These are phyloP conservation scores for Drosophila subsilvestris DNA, from an alignment of 2,888 invertebrate species.

Conservation along the genomic window DNA sequence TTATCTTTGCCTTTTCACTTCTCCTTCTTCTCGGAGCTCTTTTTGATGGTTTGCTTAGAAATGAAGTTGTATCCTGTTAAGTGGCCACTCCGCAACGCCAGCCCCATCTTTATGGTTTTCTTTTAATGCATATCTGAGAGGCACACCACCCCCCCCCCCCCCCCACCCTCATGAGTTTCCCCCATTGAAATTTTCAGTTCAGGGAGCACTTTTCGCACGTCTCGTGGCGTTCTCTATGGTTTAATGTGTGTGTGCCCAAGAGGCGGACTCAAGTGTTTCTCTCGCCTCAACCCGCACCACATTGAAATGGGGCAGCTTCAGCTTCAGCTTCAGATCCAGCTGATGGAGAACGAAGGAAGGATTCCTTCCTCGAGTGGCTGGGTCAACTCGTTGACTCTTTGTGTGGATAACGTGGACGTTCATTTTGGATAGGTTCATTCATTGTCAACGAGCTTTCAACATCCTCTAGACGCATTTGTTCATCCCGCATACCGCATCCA, in stretches of 20 bases:
- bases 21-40: slow-evolving; percentile 34
- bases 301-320: not conserved
- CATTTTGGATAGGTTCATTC: slow-evolving; percentile 1
- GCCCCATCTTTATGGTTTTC: slow-evolving; percentile 50
- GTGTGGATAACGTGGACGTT: too few species aligned
- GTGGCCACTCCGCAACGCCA: slow-evolving; percentile 53
- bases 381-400: not conserved
- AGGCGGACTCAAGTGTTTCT: slow-evolving; percentile 5
- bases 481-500: slow-evolving; percentile 14
- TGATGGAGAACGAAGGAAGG: too few species aligned
- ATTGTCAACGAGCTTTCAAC: slow-evolving; percentile 6
- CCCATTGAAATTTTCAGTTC: slow-evolving; percentile 62
- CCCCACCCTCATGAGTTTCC: slow-evolving; percentile 39
- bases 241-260: slow-evolving; percentile 64
- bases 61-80: slow-evolving; percentile 75
- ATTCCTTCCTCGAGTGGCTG: not conserved
- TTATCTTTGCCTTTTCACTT: slow-evolving; percentile 72
- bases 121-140: slow-evolving; percentile 75
- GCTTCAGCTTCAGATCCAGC: too few species aligned
- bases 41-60: slow-evolving; percentile 50
- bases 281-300: too few species aligned
- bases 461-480: not conserved
- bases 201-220: slow-evolving; percentile 60
- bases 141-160: slow-evolving; percentile 63
- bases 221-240: slow-evolving; percentile 48